Conservation (phyloP, 1,140 invertebrate genomes). For the Ganaspis sp. region DNA sequence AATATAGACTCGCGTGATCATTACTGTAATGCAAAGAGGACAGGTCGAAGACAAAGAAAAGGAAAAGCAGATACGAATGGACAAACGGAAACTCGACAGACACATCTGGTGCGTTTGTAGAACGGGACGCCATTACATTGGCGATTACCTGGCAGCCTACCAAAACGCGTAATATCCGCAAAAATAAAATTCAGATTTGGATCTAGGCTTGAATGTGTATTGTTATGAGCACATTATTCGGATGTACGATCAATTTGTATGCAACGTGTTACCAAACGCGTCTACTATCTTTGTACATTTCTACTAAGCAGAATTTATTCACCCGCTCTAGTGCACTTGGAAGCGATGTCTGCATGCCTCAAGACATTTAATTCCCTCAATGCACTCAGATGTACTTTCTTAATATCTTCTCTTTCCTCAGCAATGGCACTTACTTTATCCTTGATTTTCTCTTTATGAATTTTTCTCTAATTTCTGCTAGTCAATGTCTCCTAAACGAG, state of each 20-base stretch:
- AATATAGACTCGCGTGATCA: slow-evolving; percentile 28
- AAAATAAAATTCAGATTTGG: slow-evolving; percentile 59
- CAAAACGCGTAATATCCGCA: slow-evolving; percentile 50
- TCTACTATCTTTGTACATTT: neutral
- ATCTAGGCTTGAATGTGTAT: slow-evolving; percentile 17
- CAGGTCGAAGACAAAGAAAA: slow-evolving; percentile 35
- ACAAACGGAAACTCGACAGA: neutral
- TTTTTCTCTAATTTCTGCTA: neutral
- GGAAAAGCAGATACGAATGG: slow-evolving; percentile 29
- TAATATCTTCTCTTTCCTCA: neutral
- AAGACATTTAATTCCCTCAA: slow-evolving; percentile 20
- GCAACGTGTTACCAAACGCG: neutral
- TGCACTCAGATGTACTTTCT: neutral
- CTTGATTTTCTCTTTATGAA: neutral
- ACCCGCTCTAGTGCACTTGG: slow-evolving; percentile 30
- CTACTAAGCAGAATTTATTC: slow-evolving; percentile 42
- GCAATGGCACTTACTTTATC: neutral
- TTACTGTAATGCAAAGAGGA: slow-evolving; percentile 29
- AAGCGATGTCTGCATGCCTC: neutral
- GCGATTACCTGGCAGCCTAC: slow-evolving; percentile 57
- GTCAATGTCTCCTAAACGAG: too few relatives aligned
- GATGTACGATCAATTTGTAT: slow-evolving; percentile 12
- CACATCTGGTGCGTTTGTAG: slow-evolving; percentile 56
- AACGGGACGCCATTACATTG: slow-evolving; percentile 53
- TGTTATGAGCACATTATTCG: slow-evolving; percentile 12